Conservation (phyloP, 2,888 invertebrate genomes). For the Azorinus chamasolen region DNA sequence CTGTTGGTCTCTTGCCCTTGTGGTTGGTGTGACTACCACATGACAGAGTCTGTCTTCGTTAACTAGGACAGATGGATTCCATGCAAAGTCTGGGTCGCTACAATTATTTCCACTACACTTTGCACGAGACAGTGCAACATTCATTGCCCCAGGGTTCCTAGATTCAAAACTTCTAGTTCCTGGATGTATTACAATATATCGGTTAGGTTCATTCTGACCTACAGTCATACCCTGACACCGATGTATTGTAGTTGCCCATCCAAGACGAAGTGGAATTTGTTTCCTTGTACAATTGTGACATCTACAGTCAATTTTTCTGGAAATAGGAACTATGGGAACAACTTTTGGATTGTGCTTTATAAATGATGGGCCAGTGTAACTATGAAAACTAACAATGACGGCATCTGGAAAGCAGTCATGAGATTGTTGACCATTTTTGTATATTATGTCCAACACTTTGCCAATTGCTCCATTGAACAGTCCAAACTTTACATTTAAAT, state of each 20-base stretch:
- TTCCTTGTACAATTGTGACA: conserved; percentile 52
- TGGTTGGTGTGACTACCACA: conserved; percentile 42
- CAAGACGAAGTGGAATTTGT: conserved; percentile 61
- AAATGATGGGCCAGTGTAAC: conserved; percentile 68
- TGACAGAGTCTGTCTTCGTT: conserved; percentile 58
- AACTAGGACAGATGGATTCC: conserved; percentile 50
- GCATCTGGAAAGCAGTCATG: conserved; percentile 31
- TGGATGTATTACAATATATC: conserved; percentile 64
- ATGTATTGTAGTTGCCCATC: conserved; percentile 67
- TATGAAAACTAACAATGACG: conserved; percentile 59
- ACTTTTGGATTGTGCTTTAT: conserved; percentile 29
- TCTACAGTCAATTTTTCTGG: conserved; percentile 55
- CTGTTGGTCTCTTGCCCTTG: conserved; percentile 31
- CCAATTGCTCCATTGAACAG: conserved; percentile 64
- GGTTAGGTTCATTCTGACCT: conserved; percentile 47
- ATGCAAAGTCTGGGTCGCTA: conserved; percentile 53
- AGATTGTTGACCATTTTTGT: conserved; percentile 14
- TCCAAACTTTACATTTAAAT: conserved; percentile 54
- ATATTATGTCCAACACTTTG: conserved; percentile 45
- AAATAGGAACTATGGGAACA: conserved; percentile 63
- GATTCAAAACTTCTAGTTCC: conserved; percentile 36
- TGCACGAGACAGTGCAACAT: conserved; percentile 21
- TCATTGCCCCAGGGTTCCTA: conserved; percentile 4
- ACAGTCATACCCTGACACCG: no score
- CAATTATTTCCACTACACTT: conserved; percentile 38